Evolutionary conservation across 2,113 vertebrate genomes (phyloP).

Genomic region (Rhinoptilus africanus): DNA sequence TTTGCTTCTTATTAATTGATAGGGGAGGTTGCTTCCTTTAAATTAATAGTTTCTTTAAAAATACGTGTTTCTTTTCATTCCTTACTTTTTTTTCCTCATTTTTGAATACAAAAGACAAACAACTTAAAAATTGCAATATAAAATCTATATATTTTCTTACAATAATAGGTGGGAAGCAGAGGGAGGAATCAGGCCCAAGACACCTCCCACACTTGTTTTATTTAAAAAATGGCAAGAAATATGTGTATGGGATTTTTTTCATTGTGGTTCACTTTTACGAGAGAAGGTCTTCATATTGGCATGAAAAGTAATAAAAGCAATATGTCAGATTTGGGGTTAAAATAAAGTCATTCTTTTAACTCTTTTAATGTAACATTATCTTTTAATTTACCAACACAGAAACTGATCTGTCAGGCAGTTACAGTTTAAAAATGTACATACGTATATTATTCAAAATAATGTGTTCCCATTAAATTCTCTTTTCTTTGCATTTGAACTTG

Average conservation of each 20-base stretch:
- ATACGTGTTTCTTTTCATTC: not conserved
- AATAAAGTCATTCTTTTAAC: not conserved
- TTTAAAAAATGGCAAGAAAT: not conserved
- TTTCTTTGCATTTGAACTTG: not conserved
- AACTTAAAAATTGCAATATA: not conserved
- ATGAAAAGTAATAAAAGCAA: not conserved
- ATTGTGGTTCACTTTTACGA: not conserved
- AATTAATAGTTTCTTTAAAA: not conserved
- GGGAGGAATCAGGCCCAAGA: not conserved
- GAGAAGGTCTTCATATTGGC: not conserved
- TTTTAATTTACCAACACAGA: not conserved
- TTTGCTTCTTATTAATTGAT: not conserved
- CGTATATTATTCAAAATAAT: not conserved
- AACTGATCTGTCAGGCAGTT: not conserved
- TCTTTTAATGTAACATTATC: not conserved
- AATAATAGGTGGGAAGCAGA: not conserved
- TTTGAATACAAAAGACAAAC: not conserved
- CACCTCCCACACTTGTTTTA: not conserved
- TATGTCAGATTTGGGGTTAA: not conserved
- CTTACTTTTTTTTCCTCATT: not conserved
- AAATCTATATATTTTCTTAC: not conserved
- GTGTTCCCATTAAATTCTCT: not conserved
- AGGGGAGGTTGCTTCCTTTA: not conserved
- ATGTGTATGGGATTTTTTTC: not conserved
- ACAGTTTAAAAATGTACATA: not conserved